These are phyloP conservation scores for Atta colombica DNA, from an alignment of 1,140 invertebrate species.

Conservation along the genomic window DNA sequence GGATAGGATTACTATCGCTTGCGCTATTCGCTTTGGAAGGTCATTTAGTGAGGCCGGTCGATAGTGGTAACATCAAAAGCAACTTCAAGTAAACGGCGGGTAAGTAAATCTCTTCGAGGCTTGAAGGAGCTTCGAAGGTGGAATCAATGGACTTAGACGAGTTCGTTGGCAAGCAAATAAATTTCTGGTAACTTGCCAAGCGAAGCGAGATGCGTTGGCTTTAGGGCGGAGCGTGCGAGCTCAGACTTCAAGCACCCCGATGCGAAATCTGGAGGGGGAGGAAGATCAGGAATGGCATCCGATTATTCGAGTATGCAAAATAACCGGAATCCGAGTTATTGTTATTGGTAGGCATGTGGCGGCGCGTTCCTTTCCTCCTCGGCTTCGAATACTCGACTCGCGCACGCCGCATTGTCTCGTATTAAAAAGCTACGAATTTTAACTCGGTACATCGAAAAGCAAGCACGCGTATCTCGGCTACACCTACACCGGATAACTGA, in stretches of 20 bases:
- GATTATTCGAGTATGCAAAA: constrained; percentile 79
- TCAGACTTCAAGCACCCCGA: constrained; percentile 14
- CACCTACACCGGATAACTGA: constrained; percentile 48
- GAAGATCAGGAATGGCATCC: constrained; percentile 43
- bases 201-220: constrained; percentile 51
- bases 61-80: constrained; percentile 68
- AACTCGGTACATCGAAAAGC: constrained; percentile 22
- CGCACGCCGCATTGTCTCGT: constrained; percentile 7
- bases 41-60: constrained; percentile 59
- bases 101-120: constrained; percentile 70
- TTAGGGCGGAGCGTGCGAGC: constrained; percentile 22
- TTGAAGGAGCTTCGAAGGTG: constrained; percentile 54
- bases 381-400: background rate
- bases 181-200: constrained; percentile 75
- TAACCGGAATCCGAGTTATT: constrained; percentile 75
- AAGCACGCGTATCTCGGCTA: constrained; percentile 28
- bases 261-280: constrained; percentile 19
- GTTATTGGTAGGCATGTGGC: constrained; percentile 65
- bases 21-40: constrained; percentile 59
- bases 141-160: constrained; percentile 72
- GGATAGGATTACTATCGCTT: constrained; percentile 44
- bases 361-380: constrained; percentile 16
- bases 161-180: constrained; percentile 74
- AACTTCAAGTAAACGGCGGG: constrained; percentile 59
- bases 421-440: constrained; percentile 34